Evolutionary conservation across 2,888 invertebrate genomes (phyloP).

Genomic region (Trissolcus brochymenae): DNA sequence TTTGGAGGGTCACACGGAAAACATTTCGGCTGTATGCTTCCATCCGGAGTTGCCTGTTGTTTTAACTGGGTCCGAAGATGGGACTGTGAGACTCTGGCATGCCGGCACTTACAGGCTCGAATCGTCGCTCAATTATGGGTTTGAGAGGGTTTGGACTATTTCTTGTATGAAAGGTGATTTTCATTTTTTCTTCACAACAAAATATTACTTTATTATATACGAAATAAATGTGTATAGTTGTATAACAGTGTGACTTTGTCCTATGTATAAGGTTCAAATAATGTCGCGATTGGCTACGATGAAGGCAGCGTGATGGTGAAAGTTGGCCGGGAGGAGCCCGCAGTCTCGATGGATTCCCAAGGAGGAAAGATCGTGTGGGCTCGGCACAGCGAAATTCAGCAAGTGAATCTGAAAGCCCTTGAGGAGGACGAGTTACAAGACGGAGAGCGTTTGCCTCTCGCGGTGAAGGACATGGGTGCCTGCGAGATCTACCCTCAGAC

Average conservation of each 20-base stretch:
- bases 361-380: slow-evolving; percentile 99
- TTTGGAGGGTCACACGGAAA: slow-evolving; percentile 97
- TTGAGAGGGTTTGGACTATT: slow-evolving; percentile 99
- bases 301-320: slow-evolving; percentile 97
- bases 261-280: slow-evolving; percentile 70
- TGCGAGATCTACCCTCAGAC: slow-evolving; percentile 99
- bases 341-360: slow-evolving; percentile 98
- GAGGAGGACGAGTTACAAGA: slow-evolving; percentile 81
- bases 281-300: slow-evolving; percentile 97
- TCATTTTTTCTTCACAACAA: too few relatives aligned
- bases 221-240: too few relatives aligned
- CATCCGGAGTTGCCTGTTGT: slow-evolving; percentile 99
- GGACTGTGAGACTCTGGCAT: slow-evolving; percentile 98
- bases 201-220: too few relatives aligned
- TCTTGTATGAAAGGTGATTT: slow-evolving; percentile 85
- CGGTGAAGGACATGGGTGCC: slow-evolving; percentile 98
- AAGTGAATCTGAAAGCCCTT: slow-evolving; percentile 92
- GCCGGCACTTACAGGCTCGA: slow-evolving; percentile 98
- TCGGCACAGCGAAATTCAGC: slow-evolving; percentile 98
- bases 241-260: too few relatives aligned
- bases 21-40: slow-evolving; percentile 96
- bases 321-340: slow-evolving; percentile 98
- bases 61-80: slow-evolving; percentile 98
- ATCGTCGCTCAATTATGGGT: slow-evolving; percentile 97
- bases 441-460: slow-evolving; percentile 84